Evolutionary conservation across 2,888 invertebrate species (phyloP).

Genomic region (Caenorhabditis sp.): DNA sequence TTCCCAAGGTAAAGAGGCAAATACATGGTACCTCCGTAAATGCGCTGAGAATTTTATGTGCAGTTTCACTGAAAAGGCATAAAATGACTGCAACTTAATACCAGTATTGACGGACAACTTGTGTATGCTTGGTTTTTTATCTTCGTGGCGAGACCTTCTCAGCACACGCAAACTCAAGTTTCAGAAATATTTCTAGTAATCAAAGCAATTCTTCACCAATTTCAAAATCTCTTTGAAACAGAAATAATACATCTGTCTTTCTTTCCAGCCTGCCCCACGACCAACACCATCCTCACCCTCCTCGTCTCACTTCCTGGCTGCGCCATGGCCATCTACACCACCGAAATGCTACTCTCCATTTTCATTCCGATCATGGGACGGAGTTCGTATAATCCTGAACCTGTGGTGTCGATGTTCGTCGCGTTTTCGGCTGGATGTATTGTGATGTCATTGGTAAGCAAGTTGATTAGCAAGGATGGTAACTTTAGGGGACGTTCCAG

Average conservation of each 20-base stretch:
- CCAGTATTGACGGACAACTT: too few relatives aligned
- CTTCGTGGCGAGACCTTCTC: too few relatives aligned
- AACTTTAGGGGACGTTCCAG: too few relatives aligned
- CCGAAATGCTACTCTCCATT: conserved; percentile 70
- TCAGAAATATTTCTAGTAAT: too few relatives aligned
- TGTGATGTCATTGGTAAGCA: conserved; percentile 64
- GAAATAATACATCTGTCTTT: background rate
- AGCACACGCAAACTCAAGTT: too few relatives aligned
- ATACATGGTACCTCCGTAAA: too few relatives aligned
- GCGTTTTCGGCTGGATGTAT: conserved; percentile 64
- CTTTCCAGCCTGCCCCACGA: conserved; percentile 41
- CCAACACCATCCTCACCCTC: conserved; percentile 51
- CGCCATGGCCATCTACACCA: conserved; percentile 70
- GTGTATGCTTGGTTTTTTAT: too few relatives aligned
- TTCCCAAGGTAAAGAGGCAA: too few relatives aligned
- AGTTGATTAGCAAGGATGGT: background rate
- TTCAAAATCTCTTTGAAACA: background rate
- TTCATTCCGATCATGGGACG: conserved; percentile 78
- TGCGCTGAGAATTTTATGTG: too few relatives aligned
- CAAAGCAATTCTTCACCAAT: too few relatives aligned
- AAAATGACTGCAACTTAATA: too few relatives aligned
- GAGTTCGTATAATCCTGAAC: conserved; percentile 70
- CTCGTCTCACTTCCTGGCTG: conserved; percentile 67
- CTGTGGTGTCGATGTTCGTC: conserved; percentile 68
- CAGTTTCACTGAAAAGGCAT: too few relatives aligned